Evolutionary conservation across 2,113 vertebrate species (phyloP).

Genomic region (Oenanthe melanoleuca): DNA sequence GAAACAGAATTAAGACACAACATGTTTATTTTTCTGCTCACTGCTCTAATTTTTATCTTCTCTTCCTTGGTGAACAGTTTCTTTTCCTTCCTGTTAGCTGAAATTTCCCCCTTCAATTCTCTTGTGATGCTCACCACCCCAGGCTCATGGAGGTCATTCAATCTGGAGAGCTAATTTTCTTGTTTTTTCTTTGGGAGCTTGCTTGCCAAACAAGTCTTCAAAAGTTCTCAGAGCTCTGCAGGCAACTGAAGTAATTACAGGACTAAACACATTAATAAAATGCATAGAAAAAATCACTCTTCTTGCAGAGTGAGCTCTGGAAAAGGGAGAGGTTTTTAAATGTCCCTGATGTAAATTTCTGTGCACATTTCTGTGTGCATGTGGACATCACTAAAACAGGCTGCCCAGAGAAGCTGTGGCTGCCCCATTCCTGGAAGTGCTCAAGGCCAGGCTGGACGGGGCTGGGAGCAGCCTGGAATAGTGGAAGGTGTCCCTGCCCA

Average conservation of each 20-base stretch:
- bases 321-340: conserved; percentile 26
- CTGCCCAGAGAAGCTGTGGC: background rate
- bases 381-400: background rate
- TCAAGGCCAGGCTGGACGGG: background rate
- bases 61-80: background rate
- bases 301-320: conserved; percentile 12
- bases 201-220: conserved; percentile 66
- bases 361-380: background rate
- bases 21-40: conserved; percentile 3
- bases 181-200: background rate
- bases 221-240: conserved; percentile 69
- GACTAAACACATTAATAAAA: conserved; percentile 74
- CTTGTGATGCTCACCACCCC: background rate
- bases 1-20: background rate
- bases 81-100: background rate
- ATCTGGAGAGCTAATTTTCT: background rate
- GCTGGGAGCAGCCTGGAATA: background rate
- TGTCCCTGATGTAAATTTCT: background rate
- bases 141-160: background rate
- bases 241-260: conserved; percentile 71
- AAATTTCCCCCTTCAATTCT: conserved; percentile 12
- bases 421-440: background rate
- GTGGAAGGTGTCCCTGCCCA: background rate
- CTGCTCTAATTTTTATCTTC: conserved; percentile 7
- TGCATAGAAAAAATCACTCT: conserved; percentile 59